A percentile compares a stretch with the other conserved stretches of the same genome.
These are phyloP conservation scores for Cylas formicarius DNA, from an alignment of 1,140 invertebrate species.

Conservation along the genomic window DNA sequence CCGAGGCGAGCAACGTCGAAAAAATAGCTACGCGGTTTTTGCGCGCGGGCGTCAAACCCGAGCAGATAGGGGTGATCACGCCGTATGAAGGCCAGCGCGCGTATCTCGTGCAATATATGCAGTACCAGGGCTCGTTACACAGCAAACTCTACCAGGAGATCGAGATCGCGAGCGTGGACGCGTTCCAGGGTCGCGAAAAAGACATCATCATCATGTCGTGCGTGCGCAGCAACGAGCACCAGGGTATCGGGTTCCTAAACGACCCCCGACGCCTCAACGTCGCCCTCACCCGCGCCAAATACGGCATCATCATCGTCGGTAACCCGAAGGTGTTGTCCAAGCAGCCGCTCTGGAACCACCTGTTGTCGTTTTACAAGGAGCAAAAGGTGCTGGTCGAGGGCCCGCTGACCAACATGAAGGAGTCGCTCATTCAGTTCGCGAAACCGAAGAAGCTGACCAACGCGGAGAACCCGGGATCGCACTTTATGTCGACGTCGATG, in stretches of 20 bases:
- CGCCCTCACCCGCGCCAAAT: constrained; percentile 93
- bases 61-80: constrained; percentile 99
- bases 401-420: constrained; percentile 93
- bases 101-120: constrained; percentile 97
- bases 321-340: constrained; percentile 98
- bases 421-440: constrained; percentile 93
- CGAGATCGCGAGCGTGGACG: constrained; percentile 98
- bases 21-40: constrained; percentile 91
- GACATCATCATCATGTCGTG: constrained; percentile 99
- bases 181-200: constrained; percentile 96
- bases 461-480: constrained; percentile 87
- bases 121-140: constrained; percentile 95
- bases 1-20: constrained; percentile 97
- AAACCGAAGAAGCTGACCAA: constrained; percentile 95
- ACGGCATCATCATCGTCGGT: constrained; percentile 97
- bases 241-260: constrained; percentile 90
- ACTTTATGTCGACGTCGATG: constrained; percentile 95
- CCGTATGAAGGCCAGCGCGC: constrained; percentile 99
- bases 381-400: constrained; percentile 94
- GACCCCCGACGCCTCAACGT: constrained; percentile 97
- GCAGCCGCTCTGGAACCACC: constrained; percentile 97
- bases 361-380: constrained; percentile 97
- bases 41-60: constrained; percentile 90
- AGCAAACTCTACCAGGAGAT: constrained; percentile 97
- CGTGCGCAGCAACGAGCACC: constrained; percentile 78